Evolutionary conservation across 2,797 vertebrate species (phyloP), one percentile per base, ranked within the genome.

Genomic region (Hydrophis major): DNA sequence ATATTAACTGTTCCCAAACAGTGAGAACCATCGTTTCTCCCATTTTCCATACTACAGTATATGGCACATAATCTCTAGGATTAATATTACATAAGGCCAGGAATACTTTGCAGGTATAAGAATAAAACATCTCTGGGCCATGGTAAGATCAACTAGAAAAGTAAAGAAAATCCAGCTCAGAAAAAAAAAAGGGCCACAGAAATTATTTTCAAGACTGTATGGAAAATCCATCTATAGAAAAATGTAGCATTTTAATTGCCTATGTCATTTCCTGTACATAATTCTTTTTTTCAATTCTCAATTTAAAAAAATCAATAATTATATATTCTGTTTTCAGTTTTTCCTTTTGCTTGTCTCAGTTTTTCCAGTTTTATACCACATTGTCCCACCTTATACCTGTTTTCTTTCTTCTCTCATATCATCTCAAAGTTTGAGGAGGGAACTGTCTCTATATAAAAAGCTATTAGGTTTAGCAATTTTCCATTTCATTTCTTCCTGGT

Each of bases 401-500:
- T 53, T 63, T n/a, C 20, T 50, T 22, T 20, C 55, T 94, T 91
- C 94, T 95, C 93, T 96, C 90, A 74, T 96, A 94, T 95, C 90
- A 94, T 96, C 93, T 96, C 94, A 89, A 93, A 96, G 93, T 96
- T 95, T 93, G 94, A 92, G 94, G 95, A 93, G 94, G 94, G 94
- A 78, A 42, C 89, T 91, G 56, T 8, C 28, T 95, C 93, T 92
- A 32, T 94, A 57, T 89, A 28, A 66, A 61, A 92, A 95, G 93
- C 94, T 96, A 93, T 96, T 96, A 93, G 95, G 94, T 94, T 97
- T 96, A 95, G 94, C 95, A 96, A 96, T 97, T 97, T 97, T 96
- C 96, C 95, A 96, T 97, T 96, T 96, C 95, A 95, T 90, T 97
- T 97, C 78, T 96, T 96, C 95, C 95, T 96, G 12, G 1, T 96